A percentile compares a stretch with the other conserved stretches of the same genome.
Conservation (phyloP, 1,140 invertebrate genomes). For the Ditylenchus dipsaci region DNA sequence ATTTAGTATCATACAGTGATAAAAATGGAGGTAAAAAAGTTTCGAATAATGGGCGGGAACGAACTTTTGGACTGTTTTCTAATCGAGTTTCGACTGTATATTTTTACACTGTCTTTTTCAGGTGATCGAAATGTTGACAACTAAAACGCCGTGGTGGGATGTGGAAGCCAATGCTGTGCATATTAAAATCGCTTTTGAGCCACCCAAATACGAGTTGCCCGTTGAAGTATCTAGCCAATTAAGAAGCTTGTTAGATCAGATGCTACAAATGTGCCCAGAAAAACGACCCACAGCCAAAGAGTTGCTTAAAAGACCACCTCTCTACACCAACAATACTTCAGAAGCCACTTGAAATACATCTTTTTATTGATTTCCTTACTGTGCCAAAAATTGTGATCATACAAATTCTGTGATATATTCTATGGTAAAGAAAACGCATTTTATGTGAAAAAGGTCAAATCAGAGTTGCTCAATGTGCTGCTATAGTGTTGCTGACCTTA, state of each 20-base stretch:
- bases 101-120: slow-evolving; percentile 3
- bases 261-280: slow-evolving; percentile 27
- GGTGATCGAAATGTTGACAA: slow-evolving; percentile 37
- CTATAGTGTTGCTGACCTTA: neutral
- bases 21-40: too few species aligned
- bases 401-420: neutral
- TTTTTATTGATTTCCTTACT: too few species aligned
- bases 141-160: slow-evolving; percentile 33
- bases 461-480: too few species aligned
- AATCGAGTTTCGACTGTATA: neutral
- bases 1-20: too few species aligned
- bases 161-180: slow-evolving; percentile 35
- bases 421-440: too few species aligned
- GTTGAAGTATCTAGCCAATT: neutral
- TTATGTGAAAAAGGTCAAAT: too few species aligned
- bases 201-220: slow-evolving; percentile 19
- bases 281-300: slow-evolving; percentile 29
- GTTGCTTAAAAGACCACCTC: slow-evolving; percentile 24
- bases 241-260: slow-evolving; percentile 4
- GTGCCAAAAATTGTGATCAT: neutral
- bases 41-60: too few species aligned
- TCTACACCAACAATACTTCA: neutral
- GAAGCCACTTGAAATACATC: too few species aligned
- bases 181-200: slow-evolving; percentile 35
- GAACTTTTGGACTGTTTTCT: too few species aligned